These are phyloP conservation scores for Rhyacichthys aspro DNA, from an alignment of 2,797 vertebrate genomes.

Conservation along the genomic window DNA sequence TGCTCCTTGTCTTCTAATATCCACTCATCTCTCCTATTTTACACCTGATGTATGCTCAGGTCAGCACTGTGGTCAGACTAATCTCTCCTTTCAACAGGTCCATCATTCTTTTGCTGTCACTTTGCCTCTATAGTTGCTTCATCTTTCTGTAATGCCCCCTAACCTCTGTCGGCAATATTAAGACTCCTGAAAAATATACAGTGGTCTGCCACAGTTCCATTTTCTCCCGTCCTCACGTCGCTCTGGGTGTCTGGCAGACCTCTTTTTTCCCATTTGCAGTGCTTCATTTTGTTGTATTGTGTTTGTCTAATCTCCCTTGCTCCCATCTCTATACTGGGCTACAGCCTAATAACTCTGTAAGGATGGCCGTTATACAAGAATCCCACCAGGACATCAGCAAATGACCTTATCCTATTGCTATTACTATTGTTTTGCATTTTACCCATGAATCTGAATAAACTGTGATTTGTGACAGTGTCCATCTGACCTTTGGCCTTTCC, in stretches of 20 bases:
- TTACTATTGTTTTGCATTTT: not conserved
- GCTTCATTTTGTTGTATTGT: conserved; percentile 29
- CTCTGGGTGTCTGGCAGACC: no score
- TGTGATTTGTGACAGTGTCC: conserved; percentile 15
- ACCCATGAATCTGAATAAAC: conserved; percentile 17
- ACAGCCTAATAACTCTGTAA: no score
- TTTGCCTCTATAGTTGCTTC: conserved; percentile 37
- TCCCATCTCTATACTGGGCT: conserved; percentile 15
- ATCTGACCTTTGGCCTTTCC: conserved; percentile 58
- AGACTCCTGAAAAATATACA: conserved; percentile 48
- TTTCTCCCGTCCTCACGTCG: no score
- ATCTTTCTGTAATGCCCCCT: no score
- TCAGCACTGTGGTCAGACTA: conserved; percentile 32
- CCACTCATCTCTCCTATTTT: conserved; percentile 53
- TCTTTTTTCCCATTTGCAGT: conserved; percentile 38
- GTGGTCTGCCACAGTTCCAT: no score
- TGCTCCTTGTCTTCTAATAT: conserved; percentile 67
- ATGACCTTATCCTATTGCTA: no score
- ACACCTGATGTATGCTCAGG: conserved; percentile 40
- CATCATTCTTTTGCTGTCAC: conserved; percentile 49
- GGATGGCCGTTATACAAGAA: no score
- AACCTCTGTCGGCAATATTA: conserved; percentile 54
- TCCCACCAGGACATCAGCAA: no score
- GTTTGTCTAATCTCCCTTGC: conserved; percentile 29
- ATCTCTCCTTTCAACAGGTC: conserved; percentile 62